These are phyloP conservation scores for Grallaria varia DNA, from an alignment of 2,113 vertebrate species.

Conservation along the genomic window DNA sequence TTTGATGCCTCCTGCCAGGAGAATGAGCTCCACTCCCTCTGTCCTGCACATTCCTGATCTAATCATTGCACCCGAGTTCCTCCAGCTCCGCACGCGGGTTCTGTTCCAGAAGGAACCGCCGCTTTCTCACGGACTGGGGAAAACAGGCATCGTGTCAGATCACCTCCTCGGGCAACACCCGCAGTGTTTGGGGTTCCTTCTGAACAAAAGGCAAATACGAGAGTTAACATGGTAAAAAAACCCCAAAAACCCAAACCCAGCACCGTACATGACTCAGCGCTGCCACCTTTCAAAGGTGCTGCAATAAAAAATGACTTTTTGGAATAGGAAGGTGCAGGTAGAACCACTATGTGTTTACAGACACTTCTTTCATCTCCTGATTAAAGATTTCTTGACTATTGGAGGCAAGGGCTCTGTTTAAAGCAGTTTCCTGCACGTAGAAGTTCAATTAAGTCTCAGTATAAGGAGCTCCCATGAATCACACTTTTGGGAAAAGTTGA, in stretches of 20 bases:
- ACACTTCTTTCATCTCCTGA: background rate
- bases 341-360: background rate
- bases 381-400: background rate
- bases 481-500: background rate
- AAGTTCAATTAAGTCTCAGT: background rate
- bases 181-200: background rate
- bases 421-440: background rate
- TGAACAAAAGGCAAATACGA: background rate
- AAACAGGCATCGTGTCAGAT: background rate
- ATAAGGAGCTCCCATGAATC: background rate
- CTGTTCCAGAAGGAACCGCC: background rate
- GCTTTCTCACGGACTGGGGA: background rate
- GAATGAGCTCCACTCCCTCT: background rate
- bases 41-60: background rate
- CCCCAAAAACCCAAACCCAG: background rate
- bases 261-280: background rate
- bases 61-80: background rate
- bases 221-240: background rate
- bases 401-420: background rate
- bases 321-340: background rate
- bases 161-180: background rate
- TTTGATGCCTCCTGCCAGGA: rapidly evolving
- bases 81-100: background rate
- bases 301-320: background rate
- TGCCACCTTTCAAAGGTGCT: background rate